Percentiles rank a stretch among this genome's conserved stretches.
These are phyloP conservation scores for Eristalinus aeneus DNA, from an alignment of 2,888 invertebrate species.

Conservation along the genomic window DNA sequence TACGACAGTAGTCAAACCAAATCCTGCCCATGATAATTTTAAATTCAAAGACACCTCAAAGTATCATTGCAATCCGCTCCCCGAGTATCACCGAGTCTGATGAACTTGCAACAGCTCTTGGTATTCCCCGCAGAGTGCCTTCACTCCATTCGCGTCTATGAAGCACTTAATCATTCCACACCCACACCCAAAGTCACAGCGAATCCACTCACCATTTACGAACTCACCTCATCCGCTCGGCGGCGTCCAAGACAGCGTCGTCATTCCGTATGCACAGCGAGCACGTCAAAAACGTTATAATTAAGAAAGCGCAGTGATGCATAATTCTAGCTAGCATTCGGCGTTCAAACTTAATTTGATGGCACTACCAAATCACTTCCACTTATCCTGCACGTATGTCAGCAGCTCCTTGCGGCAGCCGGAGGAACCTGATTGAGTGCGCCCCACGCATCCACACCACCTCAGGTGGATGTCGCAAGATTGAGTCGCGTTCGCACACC, in stretches of 20 bases:
- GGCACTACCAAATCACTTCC: constrained; percentile 60
- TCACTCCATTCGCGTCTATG: not conserved
- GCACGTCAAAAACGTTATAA: constrained; percentile 79
- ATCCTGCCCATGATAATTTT: not conserved
- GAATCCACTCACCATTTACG: not conserved
- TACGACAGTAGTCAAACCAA: not conserved
- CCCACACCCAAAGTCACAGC: not conserved
- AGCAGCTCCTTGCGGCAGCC: constrained; percentile 4
- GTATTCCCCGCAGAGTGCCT: not conserved
- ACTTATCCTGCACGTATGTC: constrained; percentile 60
- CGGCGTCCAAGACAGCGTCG: constrained; percentile 64
- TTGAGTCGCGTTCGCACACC: constrained; percentile 35
- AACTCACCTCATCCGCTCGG: constrained; percentile 59
- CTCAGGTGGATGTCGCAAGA: constrained; percentile 55
- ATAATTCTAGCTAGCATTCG: constrained; percentile 74
- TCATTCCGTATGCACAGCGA: constrained; percentile 79
- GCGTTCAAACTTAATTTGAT: constrained; percentile 67
- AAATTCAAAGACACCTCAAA: not conserved
- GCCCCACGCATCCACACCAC: constrained; percentile 51
- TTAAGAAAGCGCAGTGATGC: constrained; percentile 79
- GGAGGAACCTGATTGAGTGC: constrained; percentile 48
- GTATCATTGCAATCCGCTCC: not conserved
- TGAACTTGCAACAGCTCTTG: not conserved
- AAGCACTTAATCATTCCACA: not conserved
- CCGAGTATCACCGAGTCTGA: not conserved